Conservation (phyloP, 2,888 invertebrate genomes). For the Acronicta aceris region DNA sequence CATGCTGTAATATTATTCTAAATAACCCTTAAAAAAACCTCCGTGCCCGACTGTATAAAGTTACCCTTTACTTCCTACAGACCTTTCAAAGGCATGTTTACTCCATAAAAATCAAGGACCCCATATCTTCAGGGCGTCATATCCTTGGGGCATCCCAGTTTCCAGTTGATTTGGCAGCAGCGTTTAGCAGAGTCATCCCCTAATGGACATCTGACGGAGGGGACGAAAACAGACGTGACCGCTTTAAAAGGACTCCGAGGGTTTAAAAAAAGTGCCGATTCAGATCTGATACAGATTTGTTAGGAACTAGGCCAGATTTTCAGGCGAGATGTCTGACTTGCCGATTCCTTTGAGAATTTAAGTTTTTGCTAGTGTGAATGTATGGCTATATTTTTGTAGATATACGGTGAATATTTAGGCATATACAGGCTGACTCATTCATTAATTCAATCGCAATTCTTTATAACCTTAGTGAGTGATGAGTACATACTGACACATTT, state of each 20-base stretch:
- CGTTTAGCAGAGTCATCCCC: conserved; percentile 59
- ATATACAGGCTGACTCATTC: too few species aligned
- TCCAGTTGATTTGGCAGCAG: conserved; percentile 65
- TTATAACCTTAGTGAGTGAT: too few species aligned
- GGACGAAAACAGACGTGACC: conserved; percentile 36
- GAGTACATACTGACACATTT: too few species aligned
- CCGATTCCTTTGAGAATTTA: conserved; percentile 12
- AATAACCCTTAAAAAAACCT: background rate
- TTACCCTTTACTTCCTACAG: conserved; percentile 9
- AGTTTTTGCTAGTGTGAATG: background rate
- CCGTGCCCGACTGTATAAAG: too few species aligned
- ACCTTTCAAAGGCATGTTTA: conserved; percentile 39
- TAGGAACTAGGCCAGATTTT: conserved; percentile 39
- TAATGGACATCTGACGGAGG: conserved; percentile 60
- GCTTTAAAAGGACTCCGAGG: conserved; percentile 47
- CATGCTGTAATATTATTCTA: background rate
- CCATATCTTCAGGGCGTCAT: conserved; percentile 34
- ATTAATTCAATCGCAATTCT: too few species aligned
- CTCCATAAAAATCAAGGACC: conserved; percentile 44
- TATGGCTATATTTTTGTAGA: background rate
- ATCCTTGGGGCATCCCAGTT: conserved; percentile 48
- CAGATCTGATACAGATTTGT: conserved; percentile 39
- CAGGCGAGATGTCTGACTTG: conserved; percentile 18
- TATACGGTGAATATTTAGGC: background rate
- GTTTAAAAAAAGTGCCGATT: conserved; percentile 45